Evolutionary conservation across 2,888 invertebrate genomes (phyloP).

Genomic region (Dasypogon diadema): DNA sequence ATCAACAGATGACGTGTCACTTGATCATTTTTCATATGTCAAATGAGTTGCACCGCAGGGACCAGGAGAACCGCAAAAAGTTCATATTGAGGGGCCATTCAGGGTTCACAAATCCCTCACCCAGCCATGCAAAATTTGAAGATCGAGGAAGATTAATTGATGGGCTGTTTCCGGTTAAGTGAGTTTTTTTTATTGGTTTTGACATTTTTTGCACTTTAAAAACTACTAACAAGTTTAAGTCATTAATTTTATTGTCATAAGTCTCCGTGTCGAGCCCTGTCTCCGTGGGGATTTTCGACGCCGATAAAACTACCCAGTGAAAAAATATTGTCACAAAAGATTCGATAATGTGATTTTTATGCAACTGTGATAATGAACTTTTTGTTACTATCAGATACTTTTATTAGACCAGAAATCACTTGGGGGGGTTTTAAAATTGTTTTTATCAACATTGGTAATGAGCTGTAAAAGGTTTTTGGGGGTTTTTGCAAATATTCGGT

Average conservation of each 20-base stretch:
- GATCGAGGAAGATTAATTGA: slow-evolving; percentile 53
- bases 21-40: slow-evolving; percentile 56
- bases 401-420: too few species aligned
- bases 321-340: not conserved
- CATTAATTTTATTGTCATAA: slow-evolving; percentile 28
- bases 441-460: too few species aligned
- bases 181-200: slow-evolving; percentile 53
- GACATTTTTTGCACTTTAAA: slow-evolving; percentile 27
- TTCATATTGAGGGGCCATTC: slow-evolving; percentile 15
- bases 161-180: slow-evolving; percentile 54
- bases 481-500: too few species aligned
- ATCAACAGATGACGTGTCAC: slow-evolving; percentile 55
- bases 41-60: slow-evolving; percentile 48
- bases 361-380: not conserved
- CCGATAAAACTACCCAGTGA: not conserved
- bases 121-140: slow-evolving; percentile 52
- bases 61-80: slow-evolving; percentile 52
- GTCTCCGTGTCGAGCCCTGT: not conserved
- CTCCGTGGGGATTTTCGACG: not conserved
- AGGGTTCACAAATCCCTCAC: slow-evolving; percentile 28
- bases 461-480: too few species aligned
- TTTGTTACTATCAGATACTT: not conserved
- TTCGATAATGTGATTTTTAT: not conserved
- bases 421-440: too few species aligned
- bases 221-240: slow-evolving; percentile 37